phyloP scores from a whole-genome alignment of 2,113 vertebrate genomes.

The Zeus faber region DNA sequence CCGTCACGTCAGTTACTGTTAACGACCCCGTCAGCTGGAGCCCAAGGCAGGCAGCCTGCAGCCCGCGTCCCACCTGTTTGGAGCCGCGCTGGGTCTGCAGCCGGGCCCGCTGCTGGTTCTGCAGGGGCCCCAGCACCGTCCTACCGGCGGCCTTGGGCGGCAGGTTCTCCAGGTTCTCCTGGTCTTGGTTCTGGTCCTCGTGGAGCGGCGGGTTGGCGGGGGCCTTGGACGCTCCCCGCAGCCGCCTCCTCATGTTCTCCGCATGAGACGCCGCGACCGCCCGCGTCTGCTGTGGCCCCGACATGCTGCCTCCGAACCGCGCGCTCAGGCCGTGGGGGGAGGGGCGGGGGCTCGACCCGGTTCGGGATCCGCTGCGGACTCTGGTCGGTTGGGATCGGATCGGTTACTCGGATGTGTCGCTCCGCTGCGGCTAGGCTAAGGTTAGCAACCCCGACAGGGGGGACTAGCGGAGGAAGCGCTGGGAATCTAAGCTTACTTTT shows the following conservation, averaged over 20 bases:
- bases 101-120: slow-evolving; percentile 63
- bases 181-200: not conserved
- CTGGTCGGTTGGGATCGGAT: too few species aligned
- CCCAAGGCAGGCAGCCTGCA: too few species aligned
- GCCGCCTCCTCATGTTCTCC: slow-evolving; percentile 61
- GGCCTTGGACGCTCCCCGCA: slow-evolving; percentile 47
- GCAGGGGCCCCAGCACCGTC: slow-evolving; percentile 79
- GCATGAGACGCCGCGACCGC: slow-evolving; percentile 32
- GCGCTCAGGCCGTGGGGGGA: not conserved
- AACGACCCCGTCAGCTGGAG: too few species aligned
- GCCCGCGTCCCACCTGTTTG: slow-evolving; percentile 61
- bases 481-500: too few species aligned
- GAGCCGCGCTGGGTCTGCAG: slow-evolving; percentile 54
- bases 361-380: too few species aligned
- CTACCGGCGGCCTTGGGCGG: slow-evolving; percentile 69
- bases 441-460: too few species aligned
- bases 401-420: too few species aligned
- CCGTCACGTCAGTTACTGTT: too few species aligned
- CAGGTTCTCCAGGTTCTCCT: slow-evolving; percentile 87
- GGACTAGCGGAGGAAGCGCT: too few species aligned
- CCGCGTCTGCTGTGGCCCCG: too few species aligned
- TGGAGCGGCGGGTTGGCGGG: slow-evolving; percentile 17
- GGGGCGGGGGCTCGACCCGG: too few species aligned
- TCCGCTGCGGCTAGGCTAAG: too few species aligned
- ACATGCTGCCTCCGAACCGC: not conserved